Evolutionary conservation across 1,140 invertebrate species (phyloP).

Genomic region (Ceratoteleas bidentatus): DNA sequence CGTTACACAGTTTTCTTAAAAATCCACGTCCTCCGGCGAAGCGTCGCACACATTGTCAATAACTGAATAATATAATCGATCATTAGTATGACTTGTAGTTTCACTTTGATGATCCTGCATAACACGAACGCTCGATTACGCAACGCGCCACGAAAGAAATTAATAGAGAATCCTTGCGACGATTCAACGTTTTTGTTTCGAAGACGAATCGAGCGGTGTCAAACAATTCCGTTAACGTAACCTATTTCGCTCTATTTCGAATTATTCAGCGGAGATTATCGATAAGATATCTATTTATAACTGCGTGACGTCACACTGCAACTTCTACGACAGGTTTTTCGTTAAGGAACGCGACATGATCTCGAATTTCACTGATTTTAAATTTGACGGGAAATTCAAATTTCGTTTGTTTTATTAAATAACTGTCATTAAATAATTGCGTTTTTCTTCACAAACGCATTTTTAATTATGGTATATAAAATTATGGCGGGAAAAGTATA

Average conservation of each 20-base stretch:
- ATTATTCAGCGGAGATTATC: slow-evolving; percentile 14
- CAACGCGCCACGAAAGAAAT: slow-evolving; percentile 30
- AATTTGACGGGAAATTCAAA: no score
- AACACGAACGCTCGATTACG: slow-evolving; percentile 37
- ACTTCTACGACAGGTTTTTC: not conserved
- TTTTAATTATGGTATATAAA: no score
- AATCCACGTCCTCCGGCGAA: slow-evolving; percentile 12
- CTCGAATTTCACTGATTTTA: no score
- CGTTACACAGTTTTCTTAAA: slow-evolving; percentile 29
- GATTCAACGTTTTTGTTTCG: slow-evolving; percentile 35
- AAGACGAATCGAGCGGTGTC: slow-evolving; percentile 26
- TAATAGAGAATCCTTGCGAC: slow-evolving; percentile 32
- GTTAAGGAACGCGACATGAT: no score
- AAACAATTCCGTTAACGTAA: slow-evolving; percentile 44
- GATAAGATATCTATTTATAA: slow-evolving; percentile 34
- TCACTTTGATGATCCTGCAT: slow-evolving; percentile 50
- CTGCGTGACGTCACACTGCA: slow-evolving; percentile 10
- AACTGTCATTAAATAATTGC: no score
- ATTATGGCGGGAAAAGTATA: no score
- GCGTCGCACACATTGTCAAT: slow-evolving; percentile 41
- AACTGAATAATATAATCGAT: slow-evolving; percentile 55
- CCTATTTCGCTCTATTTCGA: slow-evolving; percentile 27
- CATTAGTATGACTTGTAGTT: slow-evolving; percentile 60
- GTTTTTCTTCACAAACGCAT: no score
- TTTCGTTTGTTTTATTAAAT: no score